These are phyloP conservation scores for Sinella curviseta DNA, from an alignment of 1,140 invertebrate genomes.

Conservation along the genomic window DNA sequence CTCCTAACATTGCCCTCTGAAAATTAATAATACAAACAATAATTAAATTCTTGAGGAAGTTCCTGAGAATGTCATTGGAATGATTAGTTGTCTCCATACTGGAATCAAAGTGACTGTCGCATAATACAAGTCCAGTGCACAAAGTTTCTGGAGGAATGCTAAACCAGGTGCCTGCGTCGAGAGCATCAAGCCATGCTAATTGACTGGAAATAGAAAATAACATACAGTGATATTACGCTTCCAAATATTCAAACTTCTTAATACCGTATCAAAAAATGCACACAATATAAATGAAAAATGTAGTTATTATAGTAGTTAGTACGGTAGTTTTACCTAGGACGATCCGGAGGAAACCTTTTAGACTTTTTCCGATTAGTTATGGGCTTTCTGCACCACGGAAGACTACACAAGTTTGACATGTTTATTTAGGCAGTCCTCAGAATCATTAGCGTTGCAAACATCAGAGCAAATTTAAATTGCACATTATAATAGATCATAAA, in stretches of 20 bases:
- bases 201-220: background rate
- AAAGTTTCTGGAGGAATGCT: background rate
- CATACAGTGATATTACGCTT: too few relatives aligned
- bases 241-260: too few relatives aligned
- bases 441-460: too few relatives aligned
- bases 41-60: background rate
- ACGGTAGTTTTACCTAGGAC: background rate
- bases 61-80: background rate
- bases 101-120: background rate
- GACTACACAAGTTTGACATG: background rate
- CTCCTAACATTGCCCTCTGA: background rate
- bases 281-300: too few relatives aligned
- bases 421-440: too few relatives aligned
- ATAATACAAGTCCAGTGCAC: background rate
- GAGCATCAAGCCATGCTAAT: constrained; percentile 1
- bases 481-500: too few relatives aligned
- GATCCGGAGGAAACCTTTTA: background rate
- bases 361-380: background rate
- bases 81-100: background rate
- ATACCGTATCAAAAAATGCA: too few relatives aligned
- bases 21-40: background rate
- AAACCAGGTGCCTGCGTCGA: background rate
- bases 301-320: background rate
- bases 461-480: too few relatives aligned
- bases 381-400: background rate